Conservation (phyloP, 2,888 invertebrate genomes). For the Melanostoma mellinum region DNA sequence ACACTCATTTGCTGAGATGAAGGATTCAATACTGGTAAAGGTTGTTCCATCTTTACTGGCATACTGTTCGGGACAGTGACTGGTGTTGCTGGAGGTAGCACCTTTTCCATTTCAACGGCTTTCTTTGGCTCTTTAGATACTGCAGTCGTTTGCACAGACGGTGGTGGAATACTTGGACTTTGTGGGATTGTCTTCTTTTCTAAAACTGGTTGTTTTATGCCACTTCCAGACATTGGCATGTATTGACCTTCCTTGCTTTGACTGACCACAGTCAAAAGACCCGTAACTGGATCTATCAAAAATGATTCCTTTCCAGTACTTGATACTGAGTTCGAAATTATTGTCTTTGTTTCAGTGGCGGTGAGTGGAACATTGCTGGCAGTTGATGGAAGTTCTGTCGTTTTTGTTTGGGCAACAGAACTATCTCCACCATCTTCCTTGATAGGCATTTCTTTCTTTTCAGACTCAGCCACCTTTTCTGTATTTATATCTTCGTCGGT, state of each 20-base stretch:
- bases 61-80: constrained; percentile 49
- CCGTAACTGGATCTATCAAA: constrained; percentile 89
- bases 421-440: constrained; percentile 15
- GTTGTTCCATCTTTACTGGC: constrained; percentile 45
- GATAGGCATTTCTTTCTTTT: constrained; percentile 77
- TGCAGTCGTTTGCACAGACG: constrained; percentile 70
- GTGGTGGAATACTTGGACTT: constrained; percentile 71
- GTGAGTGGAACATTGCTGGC: constrained; percentile 23
- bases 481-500: constrained; percentile 55
- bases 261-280: constrained; percentile 86
- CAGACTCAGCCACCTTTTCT: constrained; percentile 63
- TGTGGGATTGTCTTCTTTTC: constrained; percentile 27
- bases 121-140: constrained; percentile 75
- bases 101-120: constrained; percentile 73
- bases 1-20: constrained; percentile 77
- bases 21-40: constrained; percentile 68
- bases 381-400: constrained; percentile 31
- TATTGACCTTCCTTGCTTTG: constrained; percentile 88
- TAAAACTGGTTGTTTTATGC: constrained; percentile 4
- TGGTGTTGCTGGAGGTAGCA: constrained; percentile 54
- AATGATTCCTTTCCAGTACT: constrained; percentile 84
- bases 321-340: constrained; percentile 38
- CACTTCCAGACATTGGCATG: constrained; percentile 83
- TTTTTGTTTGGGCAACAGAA: constrained; percentile 22
- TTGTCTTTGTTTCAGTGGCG: constrained; percentile 40